phyloP scores from a whole-genome alignment of 2,888 invertebrate genomes.

The Ophion costatus region DNA sequence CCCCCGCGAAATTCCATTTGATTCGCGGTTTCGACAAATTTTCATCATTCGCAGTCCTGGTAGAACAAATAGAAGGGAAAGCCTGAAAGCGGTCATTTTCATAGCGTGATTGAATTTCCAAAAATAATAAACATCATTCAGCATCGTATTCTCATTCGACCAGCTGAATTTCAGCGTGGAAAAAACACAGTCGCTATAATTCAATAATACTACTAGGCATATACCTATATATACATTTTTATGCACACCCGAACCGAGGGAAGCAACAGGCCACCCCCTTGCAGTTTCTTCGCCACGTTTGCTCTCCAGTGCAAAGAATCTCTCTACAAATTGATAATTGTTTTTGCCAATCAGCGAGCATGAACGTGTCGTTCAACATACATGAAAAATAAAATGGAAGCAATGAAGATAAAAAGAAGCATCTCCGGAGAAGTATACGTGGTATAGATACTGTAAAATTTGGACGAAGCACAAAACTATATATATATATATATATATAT shows the following conservation, averaged over 20 bases:
- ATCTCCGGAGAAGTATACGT: constrained; percentile 13
- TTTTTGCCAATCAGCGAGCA: constrained; percentile 1
- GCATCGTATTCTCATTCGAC: no score
- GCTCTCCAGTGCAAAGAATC: not conserved
- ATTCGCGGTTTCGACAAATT: no score
- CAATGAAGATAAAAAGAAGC: not conserved
- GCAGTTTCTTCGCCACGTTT: not conserved
- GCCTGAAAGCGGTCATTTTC: no score
- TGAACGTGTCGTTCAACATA: not conserved
- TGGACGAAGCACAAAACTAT: not conserved
- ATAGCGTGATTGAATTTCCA: no score
- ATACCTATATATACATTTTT: not conserved
- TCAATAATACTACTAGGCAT: no score
- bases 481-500: no score
- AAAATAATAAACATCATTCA: no score
- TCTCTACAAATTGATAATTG: constrained; percentile 26
- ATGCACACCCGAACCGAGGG: not conserved
- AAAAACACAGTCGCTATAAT: no score
- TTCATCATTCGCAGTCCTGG: no score
- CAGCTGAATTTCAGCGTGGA: no score
- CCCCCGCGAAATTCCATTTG: no score
- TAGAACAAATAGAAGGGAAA: no score
- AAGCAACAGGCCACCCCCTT: constrained; percentile 31
- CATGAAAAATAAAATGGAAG: constrained; percentile 6
- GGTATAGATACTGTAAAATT: constrained; percentile 23